phyloP scores from a whole-genome alignment of 92 coral and sea anemone species.

The Palythoa caribaeorum region DNA sequence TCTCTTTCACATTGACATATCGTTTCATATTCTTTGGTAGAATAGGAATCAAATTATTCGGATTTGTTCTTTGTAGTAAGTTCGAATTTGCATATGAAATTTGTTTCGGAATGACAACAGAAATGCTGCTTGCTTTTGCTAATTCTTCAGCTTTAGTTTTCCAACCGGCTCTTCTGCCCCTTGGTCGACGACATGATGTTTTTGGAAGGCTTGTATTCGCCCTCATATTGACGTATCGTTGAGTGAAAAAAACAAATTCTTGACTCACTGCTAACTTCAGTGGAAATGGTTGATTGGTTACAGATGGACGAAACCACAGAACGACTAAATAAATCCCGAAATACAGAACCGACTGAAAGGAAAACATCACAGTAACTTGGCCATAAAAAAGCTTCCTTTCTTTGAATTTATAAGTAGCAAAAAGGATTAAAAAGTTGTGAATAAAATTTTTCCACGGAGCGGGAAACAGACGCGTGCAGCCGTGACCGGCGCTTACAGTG shows the following conservation, averaged over 20 bases:
- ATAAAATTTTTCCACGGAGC: too few species aligned
- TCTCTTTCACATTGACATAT: constrained; percentile 13
- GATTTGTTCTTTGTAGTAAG: neutral
- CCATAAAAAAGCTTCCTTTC: neutral
- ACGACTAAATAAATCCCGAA: neutral
- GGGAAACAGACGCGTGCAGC: too few species aligned
- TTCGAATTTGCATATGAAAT: constrained; percentile 16
- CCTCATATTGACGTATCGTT: constrained; percentile 3
- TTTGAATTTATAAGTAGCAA: neutral
- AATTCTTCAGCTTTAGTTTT: constrained; percentile 4
- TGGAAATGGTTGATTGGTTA: constrained; percentile 11
- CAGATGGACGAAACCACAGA: neutral
- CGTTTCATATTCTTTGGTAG: constrained; percentile 1
- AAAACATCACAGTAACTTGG: neutral
- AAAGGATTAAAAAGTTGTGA: too few species aligned
- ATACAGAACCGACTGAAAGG: neutral
- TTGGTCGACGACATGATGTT: constrained; percentile 6
- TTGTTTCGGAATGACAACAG: constrained; percentile 12
- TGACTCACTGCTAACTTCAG: neutral
- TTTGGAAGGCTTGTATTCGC: neutral
- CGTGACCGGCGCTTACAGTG: too few species aligned
- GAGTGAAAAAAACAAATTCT: neutral
- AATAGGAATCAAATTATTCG: constrained; percentile 20
- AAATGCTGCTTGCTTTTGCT: constrained; percentile 9
- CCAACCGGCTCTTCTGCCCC: constrained; percentile 5